Conservation (phyloP, 2,888 invertebrate species). For the Merodon equestris region DNA sequence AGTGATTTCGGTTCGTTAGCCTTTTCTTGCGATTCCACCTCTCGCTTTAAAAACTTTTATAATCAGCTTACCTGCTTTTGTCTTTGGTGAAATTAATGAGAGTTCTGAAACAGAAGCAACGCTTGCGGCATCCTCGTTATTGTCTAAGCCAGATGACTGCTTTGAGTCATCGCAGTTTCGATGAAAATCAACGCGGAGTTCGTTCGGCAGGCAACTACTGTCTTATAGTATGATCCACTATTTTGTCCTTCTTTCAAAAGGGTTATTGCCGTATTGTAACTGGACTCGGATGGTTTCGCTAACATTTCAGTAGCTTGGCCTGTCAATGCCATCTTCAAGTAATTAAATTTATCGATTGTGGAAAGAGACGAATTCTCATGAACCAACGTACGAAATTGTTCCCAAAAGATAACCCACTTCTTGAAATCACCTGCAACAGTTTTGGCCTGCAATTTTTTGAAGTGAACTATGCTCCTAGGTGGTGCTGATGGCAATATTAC, state of each 20-base stretch:
- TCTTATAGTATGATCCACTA: too few species aligned
- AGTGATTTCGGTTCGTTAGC: too few species aligned
- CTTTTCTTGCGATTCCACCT: too few species aligned
- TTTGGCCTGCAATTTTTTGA: not conserved
- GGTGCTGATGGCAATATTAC: not conserved
- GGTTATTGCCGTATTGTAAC: not conserved
- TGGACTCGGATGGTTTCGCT: not conserved
- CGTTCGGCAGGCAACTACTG: constrained; percentile 7
- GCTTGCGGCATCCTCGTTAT: too few species aligned
- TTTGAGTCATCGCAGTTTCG: constrained; percentile 2
- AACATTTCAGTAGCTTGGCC: constrained; percentile 1
- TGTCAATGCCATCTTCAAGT: not conserved
- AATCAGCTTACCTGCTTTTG: too few species aligned
- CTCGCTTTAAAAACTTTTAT: too few species aligned
- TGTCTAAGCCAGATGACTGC: too few species aligned
- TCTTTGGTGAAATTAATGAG: too few species aligned
- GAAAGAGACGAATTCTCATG: not conserved
- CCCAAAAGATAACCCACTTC: not conserved
- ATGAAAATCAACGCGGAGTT: constrained; percentile 23
- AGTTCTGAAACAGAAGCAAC: too few species aligned
- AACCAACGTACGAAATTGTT: not conserved
- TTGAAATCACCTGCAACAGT: not conserved
- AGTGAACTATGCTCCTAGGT: not conserved
- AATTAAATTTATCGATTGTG: not conserved
- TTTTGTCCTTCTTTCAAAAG: too few species aligned